Percentiles rank a stretch among this genome's conserved stretches.
These are phyloP conservation scores for Eupithecia inturbata DNA, from an alignment of 2,888 invertebrate genomes.

Conservation along the genomic window DNA sequence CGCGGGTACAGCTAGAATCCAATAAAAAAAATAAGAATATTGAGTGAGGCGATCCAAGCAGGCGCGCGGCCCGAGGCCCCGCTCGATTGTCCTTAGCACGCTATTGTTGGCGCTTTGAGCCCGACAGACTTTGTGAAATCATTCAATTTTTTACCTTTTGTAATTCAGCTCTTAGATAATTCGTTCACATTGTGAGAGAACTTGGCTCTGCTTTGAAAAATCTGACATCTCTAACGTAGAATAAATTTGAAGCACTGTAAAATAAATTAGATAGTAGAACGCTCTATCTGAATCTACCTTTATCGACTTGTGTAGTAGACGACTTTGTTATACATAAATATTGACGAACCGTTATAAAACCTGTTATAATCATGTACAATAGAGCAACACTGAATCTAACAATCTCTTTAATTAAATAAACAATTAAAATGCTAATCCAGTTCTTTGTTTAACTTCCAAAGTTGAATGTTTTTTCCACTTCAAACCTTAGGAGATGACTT, in stretches of 20 bases:
- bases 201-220: not conserved
- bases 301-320: too few relatives aligned
- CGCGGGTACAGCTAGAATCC: too few relatives aligned
- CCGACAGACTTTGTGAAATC: constrained; percentile 15
- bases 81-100: constrained; percentile 8
- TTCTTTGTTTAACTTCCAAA: not conserved
- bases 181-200: constrained; percentile 4
- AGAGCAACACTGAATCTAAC: not conserved
- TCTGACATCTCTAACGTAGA: not conserved
- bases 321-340: not conserved
- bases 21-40: constrained; percentile 8
- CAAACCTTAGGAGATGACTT: not conserved
- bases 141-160: constrained; percentile 16
- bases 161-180: constrained; percentile 4
- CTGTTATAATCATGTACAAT: not conserved
- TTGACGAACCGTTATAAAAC: not conserved
- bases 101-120: constrained; percentile 6
- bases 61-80: not conserved
- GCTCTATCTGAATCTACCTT: not conserved
- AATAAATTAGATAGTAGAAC: not conserved
- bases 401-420: constrained; percentile 5
- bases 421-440: not conserved
- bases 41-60: not conserved
- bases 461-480: not conserved
- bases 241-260: too few relatives aligned